Conservation (phyloP, 2,113 vertebrate genomes). For the Ceyx melanurus region DNA sequence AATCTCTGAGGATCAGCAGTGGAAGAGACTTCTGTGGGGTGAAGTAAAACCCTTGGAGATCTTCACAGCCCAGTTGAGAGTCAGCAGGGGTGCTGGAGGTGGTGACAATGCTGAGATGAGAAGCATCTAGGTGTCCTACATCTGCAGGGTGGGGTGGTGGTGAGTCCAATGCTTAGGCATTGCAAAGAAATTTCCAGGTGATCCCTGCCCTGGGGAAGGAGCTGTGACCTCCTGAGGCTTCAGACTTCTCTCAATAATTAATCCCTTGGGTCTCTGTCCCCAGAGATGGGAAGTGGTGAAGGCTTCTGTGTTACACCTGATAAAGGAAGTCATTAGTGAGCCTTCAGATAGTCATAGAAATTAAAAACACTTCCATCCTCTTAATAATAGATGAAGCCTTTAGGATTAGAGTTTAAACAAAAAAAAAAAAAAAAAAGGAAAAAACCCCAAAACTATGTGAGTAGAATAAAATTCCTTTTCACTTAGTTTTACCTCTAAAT, state of each 20-base stretch:
- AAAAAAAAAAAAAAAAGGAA: too few relatives aligned
- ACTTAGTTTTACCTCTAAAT: not conserved
- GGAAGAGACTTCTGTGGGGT: not conserved
- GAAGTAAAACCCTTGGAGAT: not conserved
- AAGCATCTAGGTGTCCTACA: not conserved
- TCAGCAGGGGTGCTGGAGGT: not conserved
- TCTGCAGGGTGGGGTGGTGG: not conserved
- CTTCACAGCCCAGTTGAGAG: not conserved
- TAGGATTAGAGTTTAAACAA: not conserved
- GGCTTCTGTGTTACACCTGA: constrained; percentile 18
- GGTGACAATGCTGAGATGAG: not conserved
- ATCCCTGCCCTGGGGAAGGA: not conserved
- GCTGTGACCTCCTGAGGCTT: not conserved
- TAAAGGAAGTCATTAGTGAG: constrained; percentile 11
- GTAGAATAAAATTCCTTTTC: not conserved
- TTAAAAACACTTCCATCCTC: constrained; percentile 15
- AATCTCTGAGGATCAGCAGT: not conserved
- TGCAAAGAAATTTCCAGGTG: not conserved
- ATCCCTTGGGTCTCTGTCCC: not conserved
- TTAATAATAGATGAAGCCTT: constrained; percentile 19
- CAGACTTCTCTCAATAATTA: not conserved
- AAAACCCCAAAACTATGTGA: fast-evolving
- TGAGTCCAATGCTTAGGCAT: not conserved
- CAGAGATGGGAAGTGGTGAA: not conserved
- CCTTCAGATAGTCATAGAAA: not conserved